phyloP scores from a whole-genome alignment of 2,113 vertebrate species.

The Pao palembangensis region DNA sequence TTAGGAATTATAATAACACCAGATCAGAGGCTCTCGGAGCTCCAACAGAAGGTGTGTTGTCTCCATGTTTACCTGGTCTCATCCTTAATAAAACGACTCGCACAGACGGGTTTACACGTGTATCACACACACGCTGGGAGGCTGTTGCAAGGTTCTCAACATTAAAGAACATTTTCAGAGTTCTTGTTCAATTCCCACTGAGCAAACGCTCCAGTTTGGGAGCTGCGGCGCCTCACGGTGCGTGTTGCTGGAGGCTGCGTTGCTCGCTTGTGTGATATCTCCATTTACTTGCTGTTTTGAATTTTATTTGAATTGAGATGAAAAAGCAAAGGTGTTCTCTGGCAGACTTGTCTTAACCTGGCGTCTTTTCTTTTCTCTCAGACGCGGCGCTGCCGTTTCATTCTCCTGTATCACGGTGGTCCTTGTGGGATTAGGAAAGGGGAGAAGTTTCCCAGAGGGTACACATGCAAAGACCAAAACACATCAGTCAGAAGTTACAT shows the following conservation, averaged over 20 bases:
- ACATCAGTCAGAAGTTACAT: slow-evolving; percentile 61
- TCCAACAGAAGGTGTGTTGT: slow-evolving; percentile 34
- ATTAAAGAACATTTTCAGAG: slow-evolving; percentile 57
- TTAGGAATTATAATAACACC: no score
- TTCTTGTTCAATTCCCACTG: slow-evolving; percentile 61
- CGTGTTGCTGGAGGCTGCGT: slow-evolving; percentile 71
- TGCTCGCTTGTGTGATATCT: slow-evolving; percentile 72
- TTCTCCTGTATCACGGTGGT: slow-evolving; percentile 38
- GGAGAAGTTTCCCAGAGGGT: slow-evolving; percentile 66
- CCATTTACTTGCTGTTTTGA: slow-evolving; percentile 71
- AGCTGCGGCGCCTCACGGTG: slow-evolving; percentile 55
- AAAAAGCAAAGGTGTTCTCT: slow-evolving; percentile 59
- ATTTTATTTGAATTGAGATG: slow-evolving; percentile 76
- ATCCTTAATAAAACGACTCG: slow-evolving; percentile 28
- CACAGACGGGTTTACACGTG: neutral
- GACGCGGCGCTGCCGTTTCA: slow-evolving; percentile 32
- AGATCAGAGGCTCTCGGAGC: no score
- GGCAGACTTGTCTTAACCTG: slow-evolving; percentile 56
- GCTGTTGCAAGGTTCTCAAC: slow-evolving; percentile 37
- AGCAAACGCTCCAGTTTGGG: slow-evolving; percentile 65
- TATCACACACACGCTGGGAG: neutral
- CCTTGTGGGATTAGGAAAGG: slow-evolving; percentile 64
- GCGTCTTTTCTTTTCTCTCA: slow-evolving; percentile 38
- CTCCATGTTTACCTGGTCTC: no score
- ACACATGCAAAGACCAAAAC: slow-evolving; percentile 62